Evolutionary conservation across 2,113 vertebrate genomes (phyloP).

Genomic region (Otus sunia): DNA sequence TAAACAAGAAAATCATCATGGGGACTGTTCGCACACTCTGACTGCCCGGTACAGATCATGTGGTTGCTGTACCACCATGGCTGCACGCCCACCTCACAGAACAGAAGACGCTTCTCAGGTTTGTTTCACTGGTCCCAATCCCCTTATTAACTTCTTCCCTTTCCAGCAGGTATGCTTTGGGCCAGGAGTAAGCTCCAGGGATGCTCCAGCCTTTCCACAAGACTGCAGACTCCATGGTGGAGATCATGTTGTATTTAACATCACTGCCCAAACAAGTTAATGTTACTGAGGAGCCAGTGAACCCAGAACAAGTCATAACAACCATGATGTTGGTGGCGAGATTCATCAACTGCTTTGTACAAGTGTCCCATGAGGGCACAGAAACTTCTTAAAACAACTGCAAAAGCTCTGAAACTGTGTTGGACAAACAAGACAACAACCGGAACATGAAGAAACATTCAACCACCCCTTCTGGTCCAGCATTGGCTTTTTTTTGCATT

Average conservation of each 20-base stretch:
- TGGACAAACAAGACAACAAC: not conserved
- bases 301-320: not conserved
- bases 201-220: not conserved
- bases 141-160: not conserved
- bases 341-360: not conserved
- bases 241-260: not conserved
- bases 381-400: not conserved
- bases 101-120: not conserved
- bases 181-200: not conserved
- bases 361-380: not conserved
- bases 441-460: not conserved
- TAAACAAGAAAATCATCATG: not conserved
- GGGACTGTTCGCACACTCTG: not conserved
- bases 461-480: not conserved
- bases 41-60: rapidly evolving
- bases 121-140: not conserved
- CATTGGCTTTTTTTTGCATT: not conserved
- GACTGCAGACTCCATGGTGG: not conserved
- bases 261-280: not conserved
- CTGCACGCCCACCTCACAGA: not conserved
- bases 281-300: not conserved
- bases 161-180: not conserved
- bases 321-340: rapidly evolving
- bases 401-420: not conserved
- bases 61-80: no score